Evolutionary conservation across 1,140 invertebrate species (phyloP).

Genomic region (Trichomalopsis sarcophagae): DNA sequence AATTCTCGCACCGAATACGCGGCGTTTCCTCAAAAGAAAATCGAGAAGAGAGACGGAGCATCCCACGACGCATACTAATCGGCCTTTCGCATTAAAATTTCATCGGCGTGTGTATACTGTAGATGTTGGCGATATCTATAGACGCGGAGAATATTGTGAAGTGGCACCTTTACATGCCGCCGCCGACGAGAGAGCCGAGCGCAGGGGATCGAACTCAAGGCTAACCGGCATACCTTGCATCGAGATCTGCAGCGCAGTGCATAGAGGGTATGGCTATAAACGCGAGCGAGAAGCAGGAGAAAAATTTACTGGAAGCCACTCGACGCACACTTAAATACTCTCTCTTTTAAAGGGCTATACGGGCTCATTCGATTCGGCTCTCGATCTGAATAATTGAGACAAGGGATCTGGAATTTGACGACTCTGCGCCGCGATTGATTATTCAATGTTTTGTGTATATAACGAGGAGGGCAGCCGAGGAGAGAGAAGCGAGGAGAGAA

Average conservation of each 20-base stretch:
- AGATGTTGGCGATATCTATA: background rate
- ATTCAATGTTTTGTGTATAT: background rate
- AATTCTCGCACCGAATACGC: too few species aligned
- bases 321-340: background rate
- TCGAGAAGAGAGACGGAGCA: background rate
- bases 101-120: background rate
- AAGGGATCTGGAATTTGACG: background rate
- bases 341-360: background rate
- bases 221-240: constrained; percentile 65
- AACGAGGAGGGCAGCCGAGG: background rate
- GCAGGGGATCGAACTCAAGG: constrained; percentile 70
- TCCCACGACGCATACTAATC: background rate
- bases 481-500: too few species aligned
- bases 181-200: constrained; percentile 9
- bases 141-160: background rate
- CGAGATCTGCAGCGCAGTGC: constrained; percentile 12
- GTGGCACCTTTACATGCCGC: constrained; percentile 19
- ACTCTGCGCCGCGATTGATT: background rate
- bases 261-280: constrained; percentile 1
- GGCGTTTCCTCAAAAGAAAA: background rate
- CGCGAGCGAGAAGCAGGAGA: background rate
- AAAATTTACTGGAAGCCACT: constrained; percentile 33
- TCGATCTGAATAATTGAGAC: background rate
- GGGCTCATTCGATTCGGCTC: background rate
- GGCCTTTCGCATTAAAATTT: constrained; percentile 34